Evolutionary conservation across 2,113 vertebrate species (phyloP), one percentile per base, ranked within the genome.

Genomic region (Anguilla rostrata): DNA sequence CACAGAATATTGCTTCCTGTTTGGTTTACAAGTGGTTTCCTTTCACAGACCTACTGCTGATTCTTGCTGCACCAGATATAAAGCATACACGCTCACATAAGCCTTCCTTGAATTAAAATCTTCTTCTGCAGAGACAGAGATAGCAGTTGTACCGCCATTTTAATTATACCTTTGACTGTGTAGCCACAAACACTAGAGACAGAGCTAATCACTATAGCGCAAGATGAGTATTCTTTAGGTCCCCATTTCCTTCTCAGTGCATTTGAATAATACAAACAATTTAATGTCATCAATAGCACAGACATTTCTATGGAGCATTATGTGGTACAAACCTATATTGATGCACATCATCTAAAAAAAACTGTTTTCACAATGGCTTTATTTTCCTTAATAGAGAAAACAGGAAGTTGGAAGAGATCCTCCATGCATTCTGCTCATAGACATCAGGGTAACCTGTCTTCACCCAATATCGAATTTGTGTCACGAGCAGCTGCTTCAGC

Each of bases 381-480:
- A 41, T 79, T 84, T 83, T 84, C 75, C 26, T 63, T 84, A 84
- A 78, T 78, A 78, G 18, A 83, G 60, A 41, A 71, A 83, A 14
- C 46, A 41, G n/a, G 66, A 83, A 86, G 18, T 66, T 40, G 53
- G 60, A 53, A 34, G 49, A 83, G 40, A 40, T 53, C 43, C 60
- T 82, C 57, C 12, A n/a, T n/a, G 3, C 34, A 39, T 71, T 53
- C 85, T 29, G 15, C 57, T 66, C 81, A 26, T 43, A 56, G 56
- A 39, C 82, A 81, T 46, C 39, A 20, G 22, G 60, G 66, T 71
- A 83, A 49, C 39, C 56, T 57, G 40, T 53, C 39, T 53, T 78
- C 22, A 81, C 84, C 60, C 49, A 26, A 83, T 86, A 86, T 88
- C 78, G 85, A 85, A 53, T 88, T 86, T 86, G 81, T 86, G 84